Conservation (phyloP, 2,888 invertebrate genomes). For the Tachina grossa region DNA sequence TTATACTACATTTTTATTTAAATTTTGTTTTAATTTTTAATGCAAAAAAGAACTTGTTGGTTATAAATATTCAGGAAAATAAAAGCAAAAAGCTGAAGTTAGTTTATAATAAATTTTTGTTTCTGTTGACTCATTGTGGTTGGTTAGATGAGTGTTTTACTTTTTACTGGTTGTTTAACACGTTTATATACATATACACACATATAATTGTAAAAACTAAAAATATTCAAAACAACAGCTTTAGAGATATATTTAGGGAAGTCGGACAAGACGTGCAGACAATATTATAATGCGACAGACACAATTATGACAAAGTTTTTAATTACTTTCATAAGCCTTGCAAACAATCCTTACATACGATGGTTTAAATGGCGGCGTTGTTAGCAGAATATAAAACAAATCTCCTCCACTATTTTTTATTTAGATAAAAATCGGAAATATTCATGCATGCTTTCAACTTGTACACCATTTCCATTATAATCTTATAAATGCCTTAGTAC, state of each 20-base stretch:
- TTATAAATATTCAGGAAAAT: conserved; percentile 37
- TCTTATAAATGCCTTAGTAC: too few species aligned
- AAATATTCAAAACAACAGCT: conserved; percentile 18
- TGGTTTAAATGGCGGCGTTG: conserved; percentile 13
- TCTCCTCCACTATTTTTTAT: conserved; percentile 46
- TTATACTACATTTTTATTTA: conserved; percentile 24
- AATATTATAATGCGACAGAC: neutral
- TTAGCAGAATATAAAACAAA: conserved; percentile 51
- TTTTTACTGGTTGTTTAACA: conserved; percentile 32
- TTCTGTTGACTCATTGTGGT: conserved; percentile 59
- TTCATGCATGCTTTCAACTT: neutral
- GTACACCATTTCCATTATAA: neutral
- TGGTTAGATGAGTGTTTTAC: conserved; percentile 25
- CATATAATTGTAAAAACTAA: neutral
- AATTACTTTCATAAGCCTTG: conserved; percentile 71
- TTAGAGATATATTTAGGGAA: conserved; percentile 6
- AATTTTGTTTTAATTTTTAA: conserved; percentile 21
- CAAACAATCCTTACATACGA: conserved; percentile 40
- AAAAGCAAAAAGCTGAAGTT: conserved; percentile 61
- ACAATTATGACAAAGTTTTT: conserved; percentile 69
- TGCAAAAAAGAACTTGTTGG: neutral
- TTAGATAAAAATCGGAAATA: conserved; percentile 15
- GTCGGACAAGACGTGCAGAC: neutral
- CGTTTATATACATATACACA: neutral
- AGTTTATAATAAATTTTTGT: conserved; percentile 54